Conservation (phyloP, 1,140 invertebrate species). For the Leptinotarsa lineolata region DNA sequence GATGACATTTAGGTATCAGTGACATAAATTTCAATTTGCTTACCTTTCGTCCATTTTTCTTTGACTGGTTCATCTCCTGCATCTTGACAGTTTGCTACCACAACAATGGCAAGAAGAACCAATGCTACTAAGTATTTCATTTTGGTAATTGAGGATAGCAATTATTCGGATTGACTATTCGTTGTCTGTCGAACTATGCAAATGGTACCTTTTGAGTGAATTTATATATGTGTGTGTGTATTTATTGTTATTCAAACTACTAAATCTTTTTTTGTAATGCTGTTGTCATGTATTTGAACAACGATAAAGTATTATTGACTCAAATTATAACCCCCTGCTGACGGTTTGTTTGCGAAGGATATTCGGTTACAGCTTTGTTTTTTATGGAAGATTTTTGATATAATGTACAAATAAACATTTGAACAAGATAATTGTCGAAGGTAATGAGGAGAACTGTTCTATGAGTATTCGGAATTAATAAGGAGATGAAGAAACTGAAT, state of each 20-base stretch:
- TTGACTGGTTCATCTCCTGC: neutral
- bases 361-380: neutral
- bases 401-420: too few relatives aligned
- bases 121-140: neutral
- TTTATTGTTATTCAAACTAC: neutral
- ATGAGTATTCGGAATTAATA: too few relatives aligned
- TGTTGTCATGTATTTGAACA: neutral
- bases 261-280: neutral
- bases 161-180: neutral
- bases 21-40: neutral
- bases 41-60: conserved; percentile 3
- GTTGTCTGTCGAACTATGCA: neutral
- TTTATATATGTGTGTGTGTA: neutral
- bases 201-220: neutral
- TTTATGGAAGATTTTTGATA: neutral
- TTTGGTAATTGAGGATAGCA: neutral
- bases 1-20: too few relatives aligned
- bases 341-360: neutral
- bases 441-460: too few relatives aligned
- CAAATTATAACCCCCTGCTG: neutral
- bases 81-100: neutral
- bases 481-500: too few relatives aligned
- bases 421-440: too few relatives aligned
- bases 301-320: neutral
- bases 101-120: neutral